These are phyloP conservation scores for Oryzias sinensis DNA, from an alignment of 2,797 vertebrate genomes.

Conservation along the genomic window DNA sequence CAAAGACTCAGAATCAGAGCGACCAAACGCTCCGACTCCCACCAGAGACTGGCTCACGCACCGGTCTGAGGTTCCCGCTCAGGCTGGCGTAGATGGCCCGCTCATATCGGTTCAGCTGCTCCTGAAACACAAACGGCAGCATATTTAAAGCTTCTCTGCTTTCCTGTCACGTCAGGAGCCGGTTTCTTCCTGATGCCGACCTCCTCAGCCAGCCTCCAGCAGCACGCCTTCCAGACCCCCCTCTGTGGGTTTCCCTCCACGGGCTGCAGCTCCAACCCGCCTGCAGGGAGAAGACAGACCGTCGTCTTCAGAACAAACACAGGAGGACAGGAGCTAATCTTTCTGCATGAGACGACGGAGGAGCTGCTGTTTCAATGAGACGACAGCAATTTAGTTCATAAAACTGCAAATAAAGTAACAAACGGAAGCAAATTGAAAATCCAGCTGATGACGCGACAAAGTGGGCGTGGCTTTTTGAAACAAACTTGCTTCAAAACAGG, in stretches of 20 bases:
- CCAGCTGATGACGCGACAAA: no score
- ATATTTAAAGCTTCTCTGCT: not conserved
- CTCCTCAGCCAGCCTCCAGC: conserved; percentile 97
- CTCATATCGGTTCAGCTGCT: conserved; percentile 91
- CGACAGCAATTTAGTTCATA: no score
- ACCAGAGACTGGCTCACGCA: conserved; percentile 45
- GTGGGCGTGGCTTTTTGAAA: no score
- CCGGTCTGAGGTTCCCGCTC: conserved; percentile 95
- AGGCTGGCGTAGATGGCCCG: conserved; percentile 92
- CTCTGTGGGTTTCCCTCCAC: conserved; percentile 97
- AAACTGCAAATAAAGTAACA: no score
- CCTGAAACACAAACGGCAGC: conserved; percentile 70
- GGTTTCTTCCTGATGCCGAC: conserved; percentile 54
- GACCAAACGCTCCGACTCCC: not conserved
- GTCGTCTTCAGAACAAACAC: not conserved
- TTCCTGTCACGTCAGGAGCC: no score
- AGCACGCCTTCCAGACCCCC: conserved; percentile 94
- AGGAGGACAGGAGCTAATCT: no score
- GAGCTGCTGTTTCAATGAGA: no score
- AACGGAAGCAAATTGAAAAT: no score
- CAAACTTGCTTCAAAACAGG: no score
- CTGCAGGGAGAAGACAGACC: conserved; percentile 27
- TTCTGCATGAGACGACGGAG: no score
- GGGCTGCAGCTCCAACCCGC: conserved; percentile 79
- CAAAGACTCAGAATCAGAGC: not conserved